Evolutionary conservation across 2,888 invertebrate species (phyloP), one percentile per base, ranked within the genome.

Genomic region (Drosophila testacea): DNA sequence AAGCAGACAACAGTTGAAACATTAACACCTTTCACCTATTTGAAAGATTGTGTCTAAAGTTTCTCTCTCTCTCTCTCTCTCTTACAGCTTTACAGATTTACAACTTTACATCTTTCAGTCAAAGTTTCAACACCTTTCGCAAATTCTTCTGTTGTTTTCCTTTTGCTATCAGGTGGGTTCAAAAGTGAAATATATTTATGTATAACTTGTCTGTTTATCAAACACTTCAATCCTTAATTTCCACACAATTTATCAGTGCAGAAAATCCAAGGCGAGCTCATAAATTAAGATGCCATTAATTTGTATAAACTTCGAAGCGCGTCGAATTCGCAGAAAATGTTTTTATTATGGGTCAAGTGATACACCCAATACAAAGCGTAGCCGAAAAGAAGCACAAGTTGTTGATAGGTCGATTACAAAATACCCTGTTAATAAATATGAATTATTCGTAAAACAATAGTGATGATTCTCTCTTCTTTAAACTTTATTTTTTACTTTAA

Each of bases 231-330:
- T 61, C 57, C 50, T 28, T 50, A 61, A 34, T 63, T 52, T 36
- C 36, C 42, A 34, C 34, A 65, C 48, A 52, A 67, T 82, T 82
- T 72, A 83, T 83, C 72, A 73, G 69, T 88, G 69, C 72, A 65
- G 68, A 71, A 79, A 85, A 77, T 77, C 64, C 42, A 59, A 64
- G 62, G 65, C 69, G 34, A 38, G 54, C 28, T 61, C 70, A 50
- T 60, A 69, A 71, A 84, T 84, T 87, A 75, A 83, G 59, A 52
- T 69, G 68, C 74, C 70, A 77, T 69, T 66, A 69, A 67, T 71
- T 71, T 81, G 50, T 65, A 69, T 68, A 64, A 51, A 70, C 32
- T 60, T 11, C 42, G 61, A 52, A 63, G 13, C 32, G 62, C 11
- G 32, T 56, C 44, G 67, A 57, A 76, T 80, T 78, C 72, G 60